Percentiles rank a stretch among this genome's conserved stretches.
phyloP scores from a whole-genome alignment of 2,888 invertebrate species.

The Hedychridium roseum region DNA sequence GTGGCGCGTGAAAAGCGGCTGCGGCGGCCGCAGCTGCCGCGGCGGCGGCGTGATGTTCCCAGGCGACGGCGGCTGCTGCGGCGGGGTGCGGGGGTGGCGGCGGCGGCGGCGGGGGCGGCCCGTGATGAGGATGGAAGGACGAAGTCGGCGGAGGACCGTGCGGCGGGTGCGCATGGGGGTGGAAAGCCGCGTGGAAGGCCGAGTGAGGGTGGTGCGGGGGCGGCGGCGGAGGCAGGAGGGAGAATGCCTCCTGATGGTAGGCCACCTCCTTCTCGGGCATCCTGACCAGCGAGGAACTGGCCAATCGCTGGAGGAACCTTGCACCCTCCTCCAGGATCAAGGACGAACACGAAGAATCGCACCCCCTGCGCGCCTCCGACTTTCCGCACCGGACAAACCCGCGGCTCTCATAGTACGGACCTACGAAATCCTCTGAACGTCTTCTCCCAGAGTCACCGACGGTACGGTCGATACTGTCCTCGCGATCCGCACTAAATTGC shows the following conservation, averaged over 20 bases:
- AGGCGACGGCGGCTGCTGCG: constrained; percentile 67
- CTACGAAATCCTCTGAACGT: background rate
- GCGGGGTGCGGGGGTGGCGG: constrained; percentile 62
- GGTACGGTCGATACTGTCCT: constrained; percentile 24
- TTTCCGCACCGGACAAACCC: no score
- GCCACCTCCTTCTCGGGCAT: constrained; percentile 71
- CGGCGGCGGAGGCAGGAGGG: constrained; percentile 60
- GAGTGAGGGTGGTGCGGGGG: constrained; percentile 59
- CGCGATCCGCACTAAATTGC: constrained; percentile 32
- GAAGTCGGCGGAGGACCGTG: constrained; percentile 68
- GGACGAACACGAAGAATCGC: constrained; percentile 21
- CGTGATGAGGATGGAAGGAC: constrained; percentile 63
- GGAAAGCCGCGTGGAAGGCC: constrained; percentile 59
- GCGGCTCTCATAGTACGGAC: background rate
- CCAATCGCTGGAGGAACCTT: constrained; percentile 19
- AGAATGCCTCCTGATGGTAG: constrained; percentile 67
- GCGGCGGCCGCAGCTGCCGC: constrained; percentile 70
- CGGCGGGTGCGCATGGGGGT: constrained; percentile 66
- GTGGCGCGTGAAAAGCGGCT: constrained; percentile 67
- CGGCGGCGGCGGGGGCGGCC: constrained; percentile 54
- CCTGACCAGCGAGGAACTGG: no score
- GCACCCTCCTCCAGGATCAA: constrained; percentile 31
- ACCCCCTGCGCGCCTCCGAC: constrained; percentile 28
- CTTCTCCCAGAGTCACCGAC: background rate
- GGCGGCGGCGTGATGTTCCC: constrained; percentile 73